A percentile compares a stretch with the other conserved stretches of the same genome.
Evolutionary conservation across 2,113 vertebrate species (phyloP).

Genomic region (Ursus arctos): DNA sequence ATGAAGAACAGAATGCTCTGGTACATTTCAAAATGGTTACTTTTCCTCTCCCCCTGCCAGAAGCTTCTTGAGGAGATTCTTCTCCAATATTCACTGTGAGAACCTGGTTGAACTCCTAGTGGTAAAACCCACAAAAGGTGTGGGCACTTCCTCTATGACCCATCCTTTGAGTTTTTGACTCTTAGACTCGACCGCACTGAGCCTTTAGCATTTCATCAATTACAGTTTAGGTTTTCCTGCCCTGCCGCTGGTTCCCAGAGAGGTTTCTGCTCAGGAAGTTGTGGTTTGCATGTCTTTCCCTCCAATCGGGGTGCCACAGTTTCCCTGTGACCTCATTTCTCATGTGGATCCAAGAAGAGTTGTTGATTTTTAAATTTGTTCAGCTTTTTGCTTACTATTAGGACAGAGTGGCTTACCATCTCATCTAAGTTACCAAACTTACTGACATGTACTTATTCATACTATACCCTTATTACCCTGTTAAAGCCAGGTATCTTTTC

Average conservation of each 20-base stretch:
- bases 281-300: too few relatives aligned
- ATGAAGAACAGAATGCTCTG: not conserved
- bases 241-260: not conserved
- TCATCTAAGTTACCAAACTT: not conserved
- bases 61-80: not conserved
- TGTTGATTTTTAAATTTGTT: not conserved
- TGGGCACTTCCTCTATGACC: not conserved
- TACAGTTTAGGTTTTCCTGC: not conserved
- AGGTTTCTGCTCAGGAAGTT: not conserved
- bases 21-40: not conserved
- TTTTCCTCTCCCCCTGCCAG: not conserved
- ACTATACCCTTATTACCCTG: not conserved
- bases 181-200: not conserved
- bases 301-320: not conserved
- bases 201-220: not conserved
- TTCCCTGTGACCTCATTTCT: not conserved
- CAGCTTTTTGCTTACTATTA: not conserved
- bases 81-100: not conserved
- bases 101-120: not conserved
- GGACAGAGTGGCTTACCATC: not conserved
- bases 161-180: not conserved
- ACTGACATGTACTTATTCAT: not conserved
- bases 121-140: not conserved
- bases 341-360: not conserved
- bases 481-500: not conserved